phyloP scores from a whole-genome alignment of 2,113 vertebrate genomes.

The Condylura cristata region DNA sequence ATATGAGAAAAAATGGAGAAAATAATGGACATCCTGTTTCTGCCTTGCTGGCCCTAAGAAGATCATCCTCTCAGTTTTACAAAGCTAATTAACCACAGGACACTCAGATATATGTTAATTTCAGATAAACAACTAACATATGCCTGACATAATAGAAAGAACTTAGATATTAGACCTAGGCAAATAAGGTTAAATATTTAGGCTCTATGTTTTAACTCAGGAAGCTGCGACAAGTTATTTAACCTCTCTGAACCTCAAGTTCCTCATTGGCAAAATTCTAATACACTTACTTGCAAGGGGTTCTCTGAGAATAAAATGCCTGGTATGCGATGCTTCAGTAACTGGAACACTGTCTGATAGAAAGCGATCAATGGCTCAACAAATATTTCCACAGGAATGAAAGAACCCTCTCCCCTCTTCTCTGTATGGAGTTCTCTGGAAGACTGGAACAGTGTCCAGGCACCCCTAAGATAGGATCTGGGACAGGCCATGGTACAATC shows the following conservation, averaged over 20 bases:
- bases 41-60: neutral
- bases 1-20: neutral
- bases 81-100: neutral
- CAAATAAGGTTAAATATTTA: neutral
- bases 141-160: neutral
- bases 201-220: neutral
- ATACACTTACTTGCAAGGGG: neutral
- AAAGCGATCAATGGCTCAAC: neutral
- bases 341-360: neutral
- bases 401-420: neutral
- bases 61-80: too few species aligned
- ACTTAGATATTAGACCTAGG: neutral
- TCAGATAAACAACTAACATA: neutral
- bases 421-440: neutral
- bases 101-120: neutral
- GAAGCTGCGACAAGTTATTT: neutral
- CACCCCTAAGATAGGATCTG: neutral
- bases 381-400: neutral
- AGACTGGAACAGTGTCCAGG: neutral
- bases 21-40: neutral
- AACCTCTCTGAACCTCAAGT: neutral
- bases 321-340: rapidly evolving
- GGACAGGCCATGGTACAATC: too few species aligned
- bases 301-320: neutral
- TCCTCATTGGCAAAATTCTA: neutral